phyloP scores from a whole-genome alignment of 2,113 vertebrate species.

The Bos taurus region DNA sequence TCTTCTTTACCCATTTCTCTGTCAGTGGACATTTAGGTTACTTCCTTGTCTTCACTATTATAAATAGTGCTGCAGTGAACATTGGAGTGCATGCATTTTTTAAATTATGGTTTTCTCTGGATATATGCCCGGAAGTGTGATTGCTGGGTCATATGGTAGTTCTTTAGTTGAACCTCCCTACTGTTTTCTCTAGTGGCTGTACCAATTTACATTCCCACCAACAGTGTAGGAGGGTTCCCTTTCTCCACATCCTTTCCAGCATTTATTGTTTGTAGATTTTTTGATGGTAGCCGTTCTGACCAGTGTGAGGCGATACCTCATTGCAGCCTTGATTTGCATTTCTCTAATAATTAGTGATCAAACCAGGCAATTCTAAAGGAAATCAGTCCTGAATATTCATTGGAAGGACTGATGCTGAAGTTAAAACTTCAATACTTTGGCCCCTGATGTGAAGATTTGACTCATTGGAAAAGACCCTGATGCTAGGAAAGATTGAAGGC shows the following conservation, averaged over 20 bases:
- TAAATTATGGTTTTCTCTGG: background rate
- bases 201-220: background rate
- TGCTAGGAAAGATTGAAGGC: background rate
- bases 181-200: background rate
- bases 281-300: background rate
- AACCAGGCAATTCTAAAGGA: background rate
- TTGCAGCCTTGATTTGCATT: background rate
- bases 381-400: background rate
- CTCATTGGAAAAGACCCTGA: background rate
- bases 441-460: background rate
- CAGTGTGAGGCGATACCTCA: background rate
- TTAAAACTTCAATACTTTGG: background rate
- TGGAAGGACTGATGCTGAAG: background rate
- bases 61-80: background rate
- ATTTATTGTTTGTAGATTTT: background rate
- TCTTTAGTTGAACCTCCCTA: background rate
- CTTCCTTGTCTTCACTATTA: background rate
- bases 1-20: background rate
- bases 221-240: background rate
- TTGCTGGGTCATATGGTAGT: background rate
- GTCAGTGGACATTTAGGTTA: background rate
- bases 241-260: background rate
- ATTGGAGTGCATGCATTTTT: background rate
- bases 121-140: background rate
- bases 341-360: background rate